Evolutionary conservation across 2,113 vertebrate genomes (phyloP).

Genomic region (Elephantulus edwardii): DNA sequence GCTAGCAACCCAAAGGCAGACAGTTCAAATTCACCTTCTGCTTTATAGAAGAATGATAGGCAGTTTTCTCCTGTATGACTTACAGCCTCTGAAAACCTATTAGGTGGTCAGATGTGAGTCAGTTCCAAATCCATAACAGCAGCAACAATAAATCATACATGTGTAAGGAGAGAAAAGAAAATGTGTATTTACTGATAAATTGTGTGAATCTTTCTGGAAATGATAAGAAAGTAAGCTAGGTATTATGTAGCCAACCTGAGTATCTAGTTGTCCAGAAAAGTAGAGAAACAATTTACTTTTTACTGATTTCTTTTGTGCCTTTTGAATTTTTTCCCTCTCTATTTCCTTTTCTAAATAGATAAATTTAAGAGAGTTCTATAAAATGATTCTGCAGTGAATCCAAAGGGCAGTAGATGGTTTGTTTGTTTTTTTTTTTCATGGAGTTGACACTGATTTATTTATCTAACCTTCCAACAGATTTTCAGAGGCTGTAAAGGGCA

Average conservation of each 20-base stretch:
- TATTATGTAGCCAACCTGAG: not conserved
- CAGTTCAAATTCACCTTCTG: no score
- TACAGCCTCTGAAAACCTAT: no score
- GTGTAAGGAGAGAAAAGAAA: not conserved
- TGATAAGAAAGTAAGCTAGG: not conserved
- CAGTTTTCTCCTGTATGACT: no score
- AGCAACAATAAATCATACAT: no score
- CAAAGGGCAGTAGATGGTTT: not conserved
- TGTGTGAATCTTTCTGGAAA: not conserved
- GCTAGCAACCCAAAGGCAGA: no score
- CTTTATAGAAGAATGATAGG: no score
- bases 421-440: no score
- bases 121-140: no score
- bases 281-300: not conserved
- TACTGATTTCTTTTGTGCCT: not conserved
- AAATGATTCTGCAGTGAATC: not conserved
- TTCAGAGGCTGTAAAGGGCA: no score
- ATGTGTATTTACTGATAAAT: not conserved
- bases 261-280: not conserved
- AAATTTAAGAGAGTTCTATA: not conserved
- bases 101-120: no score
- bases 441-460: no score
- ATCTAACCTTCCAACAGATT: no score
- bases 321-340: not conserved
- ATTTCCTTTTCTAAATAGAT: not conserved